Conservation (phyloP, 2,797 vertebrate species). For the Pseudochirops cupreus region DNA sequence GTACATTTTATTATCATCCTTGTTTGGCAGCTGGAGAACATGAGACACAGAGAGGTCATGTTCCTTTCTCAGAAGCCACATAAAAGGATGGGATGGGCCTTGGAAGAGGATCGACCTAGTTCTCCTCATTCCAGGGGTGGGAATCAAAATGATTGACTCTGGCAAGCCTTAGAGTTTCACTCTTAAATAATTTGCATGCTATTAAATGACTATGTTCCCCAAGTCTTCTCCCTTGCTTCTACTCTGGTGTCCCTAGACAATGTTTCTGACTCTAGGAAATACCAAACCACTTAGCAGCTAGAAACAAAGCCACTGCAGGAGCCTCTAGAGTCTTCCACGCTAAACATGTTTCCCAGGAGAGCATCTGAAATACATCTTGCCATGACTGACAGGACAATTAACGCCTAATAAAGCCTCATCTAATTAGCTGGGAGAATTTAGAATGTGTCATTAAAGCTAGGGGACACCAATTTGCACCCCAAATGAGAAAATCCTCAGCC, state of each 20-base stretch:
- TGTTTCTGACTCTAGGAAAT: slow-evolving; percentile 8
- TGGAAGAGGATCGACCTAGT: background rate
- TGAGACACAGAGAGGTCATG: background rate
- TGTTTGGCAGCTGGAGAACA: background rate
- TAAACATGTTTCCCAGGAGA: slow-evolving; percentile 9
- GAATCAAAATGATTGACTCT: background rate
- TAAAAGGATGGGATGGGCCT: background rate
- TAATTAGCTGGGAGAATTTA: slow-evolving; percentile 37
- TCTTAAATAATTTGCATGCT: background rate
- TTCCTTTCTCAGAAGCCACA: background rate
- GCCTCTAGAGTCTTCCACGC: background rate
- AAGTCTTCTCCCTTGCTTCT: background rate
- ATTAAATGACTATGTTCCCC: slow-evolving; percentile 7
- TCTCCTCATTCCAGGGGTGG: slow-evolving; percentile 9
- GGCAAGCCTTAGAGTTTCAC: background rate
- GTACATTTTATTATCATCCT: background rate
- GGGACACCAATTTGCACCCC: background rate
- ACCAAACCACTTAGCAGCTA: background rate
- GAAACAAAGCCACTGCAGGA: slow-evolving; percentile 22
- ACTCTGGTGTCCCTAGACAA: slow-evolving; percentile 2
- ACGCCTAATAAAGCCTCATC: background rate
- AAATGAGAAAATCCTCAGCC: slow-evolving; percentile 46
- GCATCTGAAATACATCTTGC: background rate
- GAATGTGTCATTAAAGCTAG: slow-evolving; percentile 40
- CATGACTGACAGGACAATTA: background rate